A percentile compares a stretch with the other conserved stretches of the same genome.
These are phyloP conservation scores for Phyllostomus discolor DNA, from an alignment of 2,113 vertebrate genomes.

Conservation along the genomic window DNA sequence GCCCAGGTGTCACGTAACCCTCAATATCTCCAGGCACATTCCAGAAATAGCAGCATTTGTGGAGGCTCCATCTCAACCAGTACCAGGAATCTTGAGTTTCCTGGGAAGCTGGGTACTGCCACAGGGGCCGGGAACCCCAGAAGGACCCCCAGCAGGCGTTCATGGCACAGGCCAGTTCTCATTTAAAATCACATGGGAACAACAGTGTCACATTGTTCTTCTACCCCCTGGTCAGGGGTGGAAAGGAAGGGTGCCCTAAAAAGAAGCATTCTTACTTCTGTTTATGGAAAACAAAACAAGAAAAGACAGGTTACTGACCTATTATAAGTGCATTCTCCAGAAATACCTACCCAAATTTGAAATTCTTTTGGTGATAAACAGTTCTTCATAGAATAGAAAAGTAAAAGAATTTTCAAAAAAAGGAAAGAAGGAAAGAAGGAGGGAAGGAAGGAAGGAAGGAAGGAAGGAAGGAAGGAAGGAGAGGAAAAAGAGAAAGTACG, in stretches of 20 bases:
- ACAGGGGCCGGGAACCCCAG: neutral
- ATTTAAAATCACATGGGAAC: neutral
- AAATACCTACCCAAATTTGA: neutral
- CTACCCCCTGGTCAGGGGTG: neutral
- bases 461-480: neutral
- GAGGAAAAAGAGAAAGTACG: neutral
- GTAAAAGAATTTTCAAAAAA: neutral
- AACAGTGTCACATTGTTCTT: neutral
- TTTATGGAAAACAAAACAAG: neutral
- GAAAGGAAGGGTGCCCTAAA: neutral
- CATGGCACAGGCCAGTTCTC: neutral
- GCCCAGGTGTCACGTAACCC: neutral
- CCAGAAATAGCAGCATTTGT: neutral
- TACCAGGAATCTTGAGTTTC: neutral
- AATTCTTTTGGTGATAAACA: neutral
- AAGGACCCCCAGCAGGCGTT: neutral
- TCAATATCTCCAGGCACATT: neutral
- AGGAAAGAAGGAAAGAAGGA: neutral
- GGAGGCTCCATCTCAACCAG: neutral
- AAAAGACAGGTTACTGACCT: neutral
- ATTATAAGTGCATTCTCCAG: neutral
- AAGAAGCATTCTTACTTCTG: neutral
- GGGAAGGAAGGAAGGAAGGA: neutral
- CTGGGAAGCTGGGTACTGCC: neutral
- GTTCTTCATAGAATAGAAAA: neutral